Evolutionary conservation across 2,113 vertebrate species (phyloP).

Genomic region (Eurypyga helias): DNA sequence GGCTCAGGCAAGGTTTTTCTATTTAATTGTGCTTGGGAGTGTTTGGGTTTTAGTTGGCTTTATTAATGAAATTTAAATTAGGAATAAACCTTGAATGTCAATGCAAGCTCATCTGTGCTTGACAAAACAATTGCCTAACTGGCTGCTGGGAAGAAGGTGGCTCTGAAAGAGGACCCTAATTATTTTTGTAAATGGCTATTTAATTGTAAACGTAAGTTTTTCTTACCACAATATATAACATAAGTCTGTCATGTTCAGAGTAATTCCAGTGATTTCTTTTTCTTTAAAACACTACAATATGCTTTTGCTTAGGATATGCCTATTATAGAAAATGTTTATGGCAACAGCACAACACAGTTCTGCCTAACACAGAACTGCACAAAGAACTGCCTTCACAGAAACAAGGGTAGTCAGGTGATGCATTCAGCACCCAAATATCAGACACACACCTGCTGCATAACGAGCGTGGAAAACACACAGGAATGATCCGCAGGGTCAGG

Average conservation of each 20-base stretch:
- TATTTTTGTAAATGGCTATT: not conserved
- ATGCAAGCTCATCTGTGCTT: not conserved
- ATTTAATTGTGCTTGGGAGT: not conserved
- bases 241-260: not conserved
- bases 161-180: not conserved
- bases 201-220: not conserved
- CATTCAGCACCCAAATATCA: not conserved
- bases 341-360: not conserved
- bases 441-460: not conserved
- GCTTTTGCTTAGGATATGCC: not conserved
- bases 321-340: not conserved
- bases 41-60: not conserved
- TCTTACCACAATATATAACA: not conserved
- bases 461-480: not conserved
- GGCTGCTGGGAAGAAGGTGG: not conserved
- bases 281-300: not conserved
- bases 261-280: not conserved
- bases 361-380: not conserved
- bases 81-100: not conserved
- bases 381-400: not conserved
- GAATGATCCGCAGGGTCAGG: not conserved
- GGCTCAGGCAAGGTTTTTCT: not conserved
- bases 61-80: not conserved
- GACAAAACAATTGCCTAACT: not conserved
- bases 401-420: not conserved